Evolutionary conservation across 1,140 invertebrate genomes (phyloP).

Genomic region (Nasonia giraulti): DNA sequence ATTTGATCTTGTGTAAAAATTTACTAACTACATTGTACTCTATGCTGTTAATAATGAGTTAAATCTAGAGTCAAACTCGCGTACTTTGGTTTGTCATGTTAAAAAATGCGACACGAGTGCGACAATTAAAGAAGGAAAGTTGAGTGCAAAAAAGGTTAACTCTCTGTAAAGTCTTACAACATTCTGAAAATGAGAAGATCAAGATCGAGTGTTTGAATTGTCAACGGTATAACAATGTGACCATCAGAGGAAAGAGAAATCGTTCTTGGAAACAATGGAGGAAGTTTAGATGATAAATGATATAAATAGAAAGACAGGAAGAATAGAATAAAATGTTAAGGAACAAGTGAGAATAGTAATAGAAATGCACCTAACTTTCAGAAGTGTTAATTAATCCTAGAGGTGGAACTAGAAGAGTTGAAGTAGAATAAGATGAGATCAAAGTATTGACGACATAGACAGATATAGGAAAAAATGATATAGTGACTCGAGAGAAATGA

Average conservation of each 20-base stretch:
- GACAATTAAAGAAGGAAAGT: background rate
- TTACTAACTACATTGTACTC: slow-evolving; percentile 34
- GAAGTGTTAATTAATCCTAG: too few relatives aligned
- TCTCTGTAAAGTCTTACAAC: background rate
- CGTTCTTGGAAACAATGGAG: background rate
- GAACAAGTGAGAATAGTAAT: too few relatives aligned
- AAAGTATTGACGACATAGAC: background rate
- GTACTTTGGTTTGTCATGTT: slow-evolving; percentile 34
- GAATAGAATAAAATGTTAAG: background rate
- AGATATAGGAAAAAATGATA: background rate
- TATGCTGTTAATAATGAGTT: slow-evolving; percentile 10
- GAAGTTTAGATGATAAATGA: background rate
- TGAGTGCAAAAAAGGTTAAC: background rate
- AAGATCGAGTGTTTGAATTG: background rate
- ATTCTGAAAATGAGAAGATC: slow-evolving; percentile 19
- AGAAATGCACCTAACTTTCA: background rate
- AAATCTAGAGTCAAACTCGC: background rate
- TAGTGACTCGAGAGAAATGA: background rate
- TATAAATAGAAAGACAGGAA: background rate
- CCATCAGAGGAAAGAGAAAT: background rate
- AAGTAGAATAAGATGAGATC: background rate
- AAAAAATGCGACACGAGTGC: background rate
- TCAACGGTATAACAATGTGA: background rate
- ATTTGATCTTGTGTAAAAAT: background rate
- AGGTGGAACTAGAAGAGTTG: background rate